A percentile compares a stretch with the other conserved stretches of the same genome.
Evolutionary conservation across 2,888 invertebrate species (phyloP).

Genomic region (Euspilapteryx auroguttella): DNA sequence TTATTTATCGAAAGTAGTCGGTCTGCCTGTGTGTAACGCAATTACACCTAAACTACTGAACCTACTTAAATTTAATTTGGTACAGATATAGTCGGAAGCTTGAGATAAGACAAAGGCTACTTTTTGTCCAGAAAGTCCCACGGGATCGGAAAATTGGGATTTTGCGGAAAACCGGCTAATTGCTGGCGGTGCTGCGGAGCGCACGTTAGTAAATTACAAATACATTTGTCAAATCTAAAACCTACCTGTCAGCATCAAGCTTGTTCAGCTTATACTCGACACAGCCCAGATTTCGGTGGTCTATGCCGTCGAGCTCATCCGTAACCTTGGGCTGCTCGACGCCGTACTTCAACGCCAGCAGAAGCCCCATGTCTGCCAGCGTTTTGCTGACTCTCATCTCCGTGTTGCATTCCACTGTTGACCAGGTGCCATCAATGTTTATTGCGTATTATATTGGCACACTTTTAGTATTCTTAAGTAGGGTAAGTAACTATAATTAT

Average conservation of each 20-base stretch:
- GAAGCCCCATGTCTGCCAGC: constrained; percentile 14
- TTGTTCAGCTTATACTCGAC: constrained; percentile 28
- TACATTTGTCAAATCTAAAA: neutral
- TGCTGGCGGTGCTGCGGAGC: too few species aligned
- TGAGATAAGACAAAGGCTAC: too few species aligned
- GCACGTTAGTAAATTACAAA: neutral
- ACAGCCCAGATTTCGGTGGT: constrained; percentile 15
- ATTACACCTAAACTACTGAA: too few species aligned
- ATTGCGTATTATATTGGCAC: too few species aligned
- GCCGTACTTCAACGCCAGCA: constrained; percentile 19
- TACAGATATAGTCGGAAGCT: too few species aligned
- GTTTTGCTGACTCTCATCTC: constrained; percentile 17
- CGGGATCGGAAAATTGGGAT: neutral
- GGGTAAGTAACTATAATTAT: too few species aligned
- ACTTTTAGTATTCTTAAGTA: too few species aligned
- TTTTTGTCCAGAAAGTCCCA: neutral
- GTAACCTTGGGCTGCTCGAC: constrained; percentile 12
- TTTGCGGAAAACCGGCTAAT: too few species aligned
- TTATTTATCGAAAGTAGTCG: too few species aligned
- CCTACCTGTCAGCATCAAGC: constrained; percentile 27
- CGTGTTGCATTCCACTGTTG: constrained; percentile 25
- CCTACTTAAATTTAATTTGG: too few species aligned
- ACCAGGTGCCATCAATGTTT: too few species aligned
- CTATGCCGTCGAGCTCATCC: constrained; percentile 21
- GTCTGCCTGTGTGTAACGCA: too few species aligned